A percentile compares a stretch with the other conserved stretches of the same genome.
These are phyloP conservation scores for Melipona beecheii DNA, from an alignment of 2,888 invertebrate species.

Conservation along the genomic window DNA sequence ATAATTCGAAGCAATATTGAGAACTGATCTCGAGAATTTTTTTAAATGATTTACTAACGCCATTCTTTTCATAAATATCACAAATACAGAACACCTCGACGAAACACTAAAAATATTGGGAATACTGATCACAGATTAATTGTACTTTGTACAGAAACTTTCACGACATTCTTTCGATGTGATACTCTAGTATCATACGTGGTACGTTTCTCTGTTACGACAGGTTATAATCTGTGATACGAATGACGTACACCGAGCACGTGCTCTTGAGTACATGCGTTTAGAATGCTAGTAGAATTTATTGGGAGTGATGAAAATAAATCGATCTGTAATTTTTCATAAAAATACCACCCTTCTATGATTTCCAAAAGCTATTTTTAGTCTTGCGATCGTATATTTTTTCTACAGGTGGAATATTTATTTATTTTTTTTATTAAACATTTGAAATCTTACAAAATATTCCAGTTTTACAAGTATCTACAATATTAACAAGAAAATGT, in stretches of 20 bases:
- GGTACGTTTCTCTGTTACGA: not conserved
- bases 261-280: slow-evolving; percentile 23
- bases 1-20: slow-evolving; percentile 37
- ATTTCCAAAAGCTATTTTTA: too few species aligned
- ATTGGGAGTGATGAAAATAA: not conserved
- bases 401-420: not conserved
- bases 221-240: slow-evolving; percentile 44
- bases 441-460: not conserved
- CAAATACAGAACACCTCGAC: not conserved
- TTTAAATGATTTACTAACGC: slow-evolving; percentile 71
- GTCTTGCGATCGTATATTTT: rapidly evolving
- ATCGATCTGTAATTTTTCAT: not conserved
- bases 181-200: not conserved
- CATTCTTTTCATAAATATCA: slow-evolving; percentile 59
- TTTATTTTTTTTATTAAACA: not conserved
- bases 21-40: slow-evolving; percentile 57
- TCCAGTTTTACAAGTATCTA: not conserved
- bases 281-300: not conserved
- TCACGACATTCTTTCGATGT: slow-evolving; percentile 35
- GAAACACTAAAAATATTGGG: not conserved
- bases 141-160: slow-evolving; percentile 10
- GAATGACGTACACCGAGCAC: slow-evolving; percentile 46
- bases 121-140: not conserved
- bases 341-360: not conserved
- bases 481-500: not conserved